phyloP scores from a whole-genome alignment of 2,113 vertebrate species.

The Phyllostomus discolor region DNA sequence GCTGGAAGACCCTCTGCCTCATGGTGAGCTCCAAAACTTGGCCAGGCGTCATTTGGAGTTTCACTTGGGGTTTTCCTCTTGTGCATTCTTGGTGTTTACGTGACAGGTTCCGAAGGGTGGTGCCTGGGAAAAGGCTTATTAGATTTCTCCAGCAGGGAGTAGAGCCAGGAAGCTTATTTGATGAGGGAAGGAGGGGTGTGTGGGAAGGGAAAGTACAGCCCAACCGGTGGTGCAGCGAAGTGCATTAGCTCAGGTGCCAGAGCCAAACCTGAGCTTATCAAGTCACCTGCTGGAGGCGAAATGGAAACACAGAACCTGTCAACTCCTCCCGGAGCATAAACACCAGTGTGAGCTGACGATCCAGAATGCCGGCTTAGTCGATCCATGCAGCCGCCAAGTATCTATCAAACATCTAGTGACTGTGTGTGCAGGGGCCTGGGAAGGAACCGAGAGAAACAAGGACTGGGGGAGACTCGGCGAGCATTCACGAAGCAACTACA shows the following conservation, averaged over 20 bases:
- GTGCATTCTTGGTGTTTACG: neutral
- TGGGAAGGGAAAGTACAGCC: neutral
- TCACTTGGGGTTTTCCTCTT: neutral
- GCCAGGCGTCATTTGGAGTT: neutral
- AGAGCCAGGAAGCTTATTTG: neutral
- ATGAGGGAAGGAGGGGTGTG: neutral
- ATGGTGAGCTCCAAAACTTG: neutral
- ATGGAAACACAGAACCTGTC: neutral
- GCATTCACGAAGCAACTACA: neutral
- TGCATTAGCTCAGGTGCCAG: neutral
- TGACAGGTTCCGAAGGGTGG: slow-evolving; percentile 6
- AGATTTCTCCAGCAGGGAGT: neutral
- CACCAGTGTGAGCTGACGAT: neutral
- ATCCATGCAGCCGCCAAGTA: neutral
- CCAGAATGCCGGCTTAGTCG: neutral
- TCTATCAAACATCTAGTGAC: neutral
- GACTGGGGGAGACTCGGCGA: neutral
- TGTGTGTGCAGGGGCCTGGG: slow-evolving; percentile 14
- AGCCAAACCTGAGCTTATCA: neutral
- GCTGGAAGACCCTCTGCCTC: neutral
- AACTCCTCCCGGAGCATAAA: neutral
- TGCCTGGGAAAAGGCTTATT: slow-evolving; percentile 32
- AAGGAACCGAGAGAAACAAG: slow-evolving; percentile 29
- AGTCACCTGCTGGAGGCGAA: neutral
- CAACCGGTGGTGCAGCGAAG: neutral